These are phyloP conservation scores for Hylaeus volcanicus DNA, from an alignment of 1,140 invertebrate species.

Conservation along the genomic window DNA sequence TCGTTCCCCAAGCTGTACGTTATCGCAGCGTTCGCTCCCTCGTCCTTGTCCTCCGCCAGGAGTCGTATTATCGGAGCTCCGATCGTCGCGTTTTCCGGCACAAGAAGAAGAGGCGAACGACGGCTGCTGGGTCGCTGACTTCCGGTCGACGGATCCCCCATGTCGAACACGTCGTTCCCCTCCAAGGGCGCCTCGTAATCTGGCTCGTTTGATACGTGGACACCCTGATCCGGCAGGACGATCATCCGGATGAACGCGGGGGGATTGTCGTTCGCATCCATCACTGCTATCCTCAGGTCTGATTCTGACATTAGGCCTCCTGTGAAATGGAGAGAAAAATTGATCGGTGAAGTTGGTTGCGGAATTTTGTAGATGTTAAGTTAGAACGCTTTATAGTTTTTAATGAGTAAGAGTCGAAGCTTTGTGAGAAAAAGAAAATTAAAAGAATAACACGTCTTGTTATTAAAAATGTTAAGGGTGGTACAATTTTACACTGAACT, in stretches of 20 bases:
- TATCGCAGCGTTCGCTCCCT: constrained; percentile 86
- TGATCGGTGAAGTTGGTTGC: too few relatives aligned
- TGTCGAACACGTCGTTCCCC: constrained; percentile 68
- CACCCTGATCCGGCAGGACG: constrained; percentile 84
- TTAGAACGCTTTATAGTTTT: too few relatives aligned
- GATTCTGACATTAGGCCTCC: constrained; percentile 86
- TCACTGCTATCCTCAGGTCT: constrained; percentile 85
- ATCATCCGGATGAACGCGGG: constrained; percentile 86
- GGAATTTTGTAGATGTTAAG: too few relatives aligned
- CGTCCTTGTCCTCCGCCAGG: constrained; percentile 91
- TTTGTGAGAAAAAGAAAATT: too few relatives aligned
- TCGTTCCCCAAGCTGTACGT: constrained; percentile 84
- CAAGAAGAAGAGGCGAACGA: constrained; percentile 82
- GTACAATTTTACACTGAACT: too few relatives aligned
- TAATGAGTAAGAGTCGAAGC: too few relatives aligned
- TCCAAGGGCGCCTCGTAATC: constrained; percentile 71
- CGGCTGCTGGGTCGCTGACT: constrained; percentile 63
- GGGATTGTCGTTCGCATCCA: constrained; percentile 92
- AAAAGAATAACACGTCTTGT: too few relatives aligned
- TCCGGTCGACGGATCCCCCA: constrained; percentile 74
- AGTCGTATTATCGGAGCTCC: constrained; percentile 89
- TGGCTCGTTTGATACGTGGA: constrained; percentile 83
- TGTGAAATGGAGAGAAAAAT: not conserved
- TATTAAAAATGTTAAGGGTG: too few relatives aligned
- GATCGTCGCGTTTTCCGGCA: constrained; percentile 89